These are phyloP conservation scores for Pitangus sulphuratus DNA, from an alignment of 2,797 vertebrate genomes.

Conservation along the genomic window DNA sequence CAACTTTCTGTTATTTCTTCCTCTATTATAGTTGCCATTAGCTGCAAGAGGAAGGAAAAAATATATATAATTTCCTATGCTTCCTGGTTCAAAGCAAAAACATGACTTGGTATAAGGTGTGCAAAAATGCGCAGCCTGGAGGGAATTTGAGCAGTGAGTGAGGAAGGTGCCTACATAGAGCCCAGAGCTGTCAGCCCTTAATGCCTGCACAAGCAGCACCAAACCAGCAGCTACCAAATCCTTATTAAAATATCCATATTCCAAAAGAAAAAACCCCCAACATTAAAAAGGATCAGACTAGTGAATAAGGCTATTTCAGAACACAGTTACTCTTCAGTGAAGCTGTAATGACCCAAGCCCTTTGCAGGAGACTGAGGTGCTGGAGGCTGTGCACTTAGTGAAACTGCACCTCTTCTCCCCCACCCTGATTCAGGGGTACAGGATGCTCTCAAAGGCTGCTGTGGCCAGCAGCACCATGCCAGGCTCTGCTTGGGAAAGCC, in stretches of 20 bases:
- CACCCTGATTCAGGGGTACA: rapidly evolving
- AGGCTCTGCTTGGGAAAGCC: neutral
- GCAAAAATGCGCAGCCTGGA: neutral
- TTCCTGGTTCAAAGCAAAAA: neutral
- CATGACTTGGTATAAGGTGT: neutral
- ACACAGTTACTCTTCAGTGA: neutral
- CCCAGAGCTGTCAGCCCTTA: neutral
- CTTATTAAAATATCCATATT: neutral
- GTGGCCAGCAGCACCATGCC: neutral
- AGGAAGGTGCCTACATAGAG: neutral
- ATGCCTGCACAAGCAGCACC: neutral
- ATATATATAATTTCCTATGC: neutral
- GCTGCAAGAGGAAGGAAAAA: neutral
- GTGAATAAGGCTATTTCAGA: neutral
- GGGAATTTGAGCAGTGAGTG: neutral
- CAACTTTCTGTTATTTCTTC: neutral
- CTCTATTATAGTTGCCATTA: neutral
- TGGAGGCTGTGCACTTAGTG: neutral
- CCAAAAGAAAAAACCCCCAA: neutral
- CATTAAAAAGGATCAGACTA: neutral
- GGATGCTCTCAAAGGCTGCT: neutral
- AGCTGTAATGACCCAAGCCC: neutral
- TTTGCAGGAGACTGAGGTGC: neutral
- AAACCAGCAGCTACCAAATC: rapidly evolving
- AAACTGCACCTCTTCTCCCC: neutral